Evolutionary conservation across 2,888 invertebrate species (phyloP), one percentile per base, ranked within the genome.

Genomic region (Cantharis lateralis): DNA sequence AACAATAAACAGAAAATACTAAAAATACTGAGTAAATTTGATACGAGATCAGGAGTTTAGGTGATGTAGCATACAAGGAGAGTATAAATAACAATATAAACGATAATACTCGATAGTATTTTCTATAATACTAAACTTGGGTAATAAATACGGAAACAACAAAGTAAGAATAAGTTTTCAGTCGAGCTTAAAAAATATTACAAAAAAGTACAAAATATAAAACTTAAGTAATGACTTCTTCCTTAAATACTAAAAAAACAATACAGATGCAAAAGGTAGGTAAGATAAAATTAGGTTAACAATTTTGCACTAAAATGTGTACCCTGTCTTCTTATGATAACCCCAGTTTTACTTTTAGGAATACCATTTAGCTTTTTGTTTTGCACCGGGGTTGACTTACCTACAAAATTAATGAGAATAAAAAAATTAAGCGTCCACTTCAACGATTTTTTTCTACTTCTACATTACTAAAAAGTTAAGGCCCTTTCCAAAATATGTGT

Each of bases 401-500:
- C 16, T 66, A 20, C 64, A 66, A 66, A 18, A n/a, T 15, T 15
- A 66, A 24, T 20, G 11, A 64, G 13, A 64, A 64, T 20, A 20
- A 66, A 18, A 64, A 66, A 66, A 66, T 20, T n/a, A 66, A 66
- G 15, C 16, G 24, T 20, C 24, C 24, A 20, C 63, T 63, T 63
- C 63, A 13, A 63, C 63, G 15, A 16, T 16, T 63, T 66, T 66
- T n/a, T 20, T n/a, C n/a, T n/a, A n/a, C n/a, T 20, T 20, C 24
- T 20, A 9, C n/a, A 66, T 24, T 18, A 66, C n/a, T 16, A 72
- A 26, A 76, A 70, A 73, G 72, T 76, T 66, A 73, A 73, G 70
- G 76, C 66, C 72, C 66, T 72, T 76, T 72, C 76, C 73, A 72
- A 73, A 73, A 70, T 62, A 63, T 76, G 48, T 26, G 71, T 72